These are phyloP conservation scores for Orchesella flavescens DNA, from an alignment of 2,888 invertebrate genomes.

Conservation along the genomic window DNA sequence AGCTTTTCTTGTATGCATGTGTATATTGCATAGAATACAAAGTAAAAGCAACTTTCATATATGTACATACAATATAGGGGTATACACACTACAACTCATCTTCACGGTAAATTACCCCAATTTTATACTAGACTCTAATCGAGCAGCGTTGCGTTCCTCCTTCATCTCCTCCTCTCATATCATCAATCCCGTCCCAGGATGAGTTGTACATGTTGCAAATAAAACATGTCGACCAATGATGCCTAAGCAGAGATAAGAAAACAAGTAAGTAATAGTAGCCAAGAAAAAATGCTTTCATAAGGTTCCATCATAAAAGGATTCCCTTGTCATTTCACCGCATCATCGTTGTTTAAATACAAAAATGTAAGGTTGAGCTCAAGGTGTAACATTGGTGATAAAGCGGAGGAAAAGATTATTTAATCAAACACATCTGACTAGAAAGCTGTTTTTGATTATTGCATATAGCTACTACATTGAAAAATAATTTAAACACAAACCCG, in stretches of 20 bases:
- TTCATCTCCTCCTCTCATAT: conserved; percentile 35
- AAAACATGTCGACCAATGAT: conserved; percentile 30
- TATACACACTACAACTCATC: conserved; percentile 10
- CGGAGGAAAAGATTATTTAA: too few species aligned
- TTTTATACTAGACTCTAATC: conserved; percentile 46
- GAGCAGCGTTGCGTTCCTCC: conserved; percentile 33
- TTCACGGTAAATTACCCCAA: conserved; percentile 47
- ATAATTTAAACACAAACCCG: too few species aligned
- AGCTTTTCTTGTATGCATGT: too few species aligned
- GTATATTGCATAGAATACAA: too few species aligned
- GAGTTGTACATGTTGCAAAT: conserved; percentile 27
- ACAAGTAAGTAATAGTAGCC: neutral
- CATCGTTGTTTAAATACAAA: too few species aligned
- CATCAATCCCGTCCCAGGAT: conserved; percentile 20
- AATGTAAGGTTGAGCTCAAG: too few species aligned
- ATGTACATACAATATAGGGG: too few species aligned
- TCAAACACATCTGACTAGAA: too few species aligned
- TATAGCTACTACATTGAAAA: too few species aligned
- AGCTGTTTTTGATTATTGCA: too few species aligned
- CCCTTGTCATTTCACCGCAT: neutral
- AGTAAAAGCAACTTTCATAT: too few species aligned
- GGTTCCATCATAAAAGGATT: neutral
- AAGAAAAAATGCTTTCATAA: neutral
- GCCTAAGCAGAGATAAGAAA: conserved; percentile 8
- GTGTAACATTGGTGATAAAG: too few species aligned